These are phyloP conservation scores for Cepphus grylle DNA, from an alignment of 2,113 vertebrate genomes.

Conservation along the genomic window DNA sequence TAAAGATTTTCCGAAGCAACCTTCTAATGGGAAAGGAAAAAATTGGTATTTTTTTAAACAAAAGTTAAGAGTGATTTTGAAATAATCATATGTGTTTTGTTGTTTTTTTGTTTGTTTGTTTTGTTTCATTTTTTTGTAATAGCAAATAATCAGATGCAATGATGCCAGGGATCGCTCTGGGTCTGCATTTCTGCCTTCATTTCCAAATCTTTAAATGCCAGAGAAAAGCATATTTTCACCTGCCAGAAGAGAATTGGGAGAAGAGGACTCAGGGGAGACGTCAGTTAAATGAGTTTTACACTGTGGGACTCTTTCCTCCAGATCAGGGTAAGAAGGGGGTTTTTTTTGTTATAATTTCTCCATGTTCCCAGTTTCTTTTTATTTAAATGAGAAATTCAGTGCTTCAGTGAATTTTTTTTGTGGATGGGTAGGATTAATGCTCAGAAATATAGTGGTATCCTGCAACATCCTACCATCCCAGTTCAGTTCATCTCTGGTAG, in stretches of 20 bases:
- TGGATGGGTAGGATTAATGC: background rate
- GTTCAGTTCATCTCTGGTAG: background rate
- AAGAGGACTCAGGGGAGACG: background rate
- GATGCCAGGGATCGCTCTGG: background rate
- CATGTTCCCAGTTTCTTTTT: accelerated
- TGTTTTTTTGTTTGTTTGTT: no score
- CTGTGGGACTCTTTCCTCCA: background rate
- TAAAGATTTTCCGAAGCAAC: background rate
- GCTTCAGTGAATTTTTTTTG: background rate
- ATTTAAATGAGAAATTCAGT: background rate
- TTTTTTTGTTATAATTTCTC: background rate
- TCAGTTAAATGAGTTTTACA: background rate
- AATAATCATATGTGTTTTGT: background rate
- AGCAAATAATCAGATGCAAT: background rate
- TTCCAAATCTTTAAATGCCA: background rate
- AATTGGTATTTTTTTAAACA: background rate
- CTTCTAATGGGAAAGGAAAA: background rate
- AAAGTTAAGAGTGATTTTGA: background rate
- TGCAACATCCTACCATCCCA: background rate
- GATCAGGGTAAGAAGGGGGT: background rate
- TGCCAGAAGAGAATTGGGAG: background rate
- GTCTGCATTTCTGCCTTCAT: background rate
- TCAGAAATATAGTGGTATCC: background rate
- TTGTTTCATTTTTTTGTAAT: background rate
- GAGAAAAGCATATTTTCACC: background rate